phyloP scores from a whole-genome alignment of 2,888 invertebrate species.

The Lacanobia oleracea region DNA sequence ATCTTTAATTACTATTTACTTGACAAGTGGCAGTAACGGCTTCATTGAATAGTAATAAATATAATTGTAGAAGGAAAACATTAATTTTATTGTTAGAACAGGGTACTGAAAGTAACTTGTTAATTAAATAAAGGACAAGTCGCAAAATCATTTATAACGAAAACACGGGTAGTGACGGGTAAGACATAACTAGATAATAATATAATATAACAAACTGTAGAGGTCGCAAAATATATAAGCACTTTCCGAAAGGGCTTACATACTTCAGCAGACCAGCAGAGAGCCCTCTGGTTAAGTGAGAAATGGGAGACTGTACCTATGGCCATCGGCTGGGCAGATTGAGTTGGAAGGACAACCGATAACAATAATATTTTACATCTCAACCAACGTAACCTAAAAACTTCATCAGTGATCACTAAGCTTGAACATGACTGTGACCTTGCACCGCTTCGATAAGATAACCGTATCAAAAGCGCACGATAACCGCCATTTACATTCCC shows the following conservation, averaged over 20 bases:
- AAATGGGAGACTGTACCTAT: not conserved
- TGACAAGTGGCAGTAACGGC: constrained; percentile 34
- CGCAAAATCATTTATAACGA: not conserved
- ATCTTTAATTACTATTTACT: constrained; percentile 55
- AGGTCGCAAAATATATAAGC: not conserved
- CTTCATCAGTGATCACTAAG: constrained; percentile 31
- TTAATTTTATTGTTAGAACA: too few relatives aligned
- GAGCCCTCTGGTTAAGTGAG: not conserved
- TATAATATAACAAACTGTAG: not conserved
- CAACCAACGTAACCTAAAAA: constrained; percentile 21
- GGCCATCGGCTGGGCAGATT: not conserved
- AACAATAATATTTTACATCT: not conserved
- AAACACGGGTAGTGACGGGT: not conserved
- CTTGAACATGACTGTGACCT: constrained; percentile 55
- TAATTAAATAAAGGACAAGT: not conserved
- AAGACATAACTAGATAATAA: not conserved
- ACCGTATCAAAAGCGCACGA: constrained; percentile 55
- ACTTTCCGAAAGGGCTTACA: not conserved
- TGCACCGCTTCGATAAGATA: constrained; percentile 58
- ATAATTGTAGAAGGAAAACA: constrained; percentile 13
- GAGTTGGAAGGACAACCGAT: not conserved
- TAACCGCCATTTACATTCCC: constrained; percentile 28
- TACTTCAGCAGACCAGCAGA: too few relatives aligned
- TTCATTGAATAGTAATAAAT: constrained; percentile 44
- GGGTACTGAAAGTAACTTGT: not conserved